Conservation (phyloP, 2,888 invertebrate species). For the Epiblema foenella region DNA sequence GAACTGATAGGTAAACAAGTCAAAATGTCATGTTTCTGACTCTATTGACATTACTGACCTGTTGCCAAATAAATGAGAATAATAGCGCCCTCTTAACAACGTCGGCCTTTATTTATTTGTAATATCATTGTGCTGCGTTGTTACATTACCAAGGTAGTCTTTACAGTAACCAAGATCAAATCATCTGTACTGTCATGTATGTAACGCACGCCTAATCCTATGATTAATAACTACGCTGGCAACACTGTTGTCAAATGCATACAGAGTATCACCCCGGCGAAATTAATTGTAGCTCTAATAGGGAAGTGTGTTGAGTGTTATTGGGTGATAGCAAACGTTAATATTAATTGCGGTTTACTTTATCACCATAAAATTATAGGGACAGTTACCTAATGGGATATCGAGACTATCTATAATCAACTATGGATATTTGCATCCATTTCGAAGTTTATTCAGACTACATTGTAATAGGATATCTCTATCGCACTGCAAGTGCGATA, state of each 20-base stretch:
- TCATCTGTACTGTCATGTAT: background rate
- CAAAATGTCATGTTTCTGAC: no score
- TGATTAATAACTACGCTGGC: slow-evolving; percentile 16
- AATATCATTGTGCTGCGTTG: background rate
- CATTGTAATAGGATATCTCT: no score
- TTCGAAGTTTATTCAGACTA: no score
- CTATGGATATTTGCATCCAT: background rate
- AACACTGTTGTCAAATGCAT: slow-evolving; percentile 24
- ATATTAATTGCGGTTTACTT: slow-evolving; percentile 7
- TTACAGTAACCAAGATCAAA: background rate
- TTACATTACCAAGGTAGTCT: background rate
- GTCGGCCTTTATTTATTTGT: background rate
- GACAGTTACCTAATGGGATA: background rate
- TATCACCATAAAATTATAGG: background rate
- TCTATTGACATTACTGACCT: no score
- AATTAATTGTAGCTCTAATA: slow-evolving; percentile 26
- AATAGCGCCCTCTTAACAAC: no score
- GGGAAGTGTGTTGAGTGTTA: background rate
- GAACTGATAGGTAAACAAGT: no score
- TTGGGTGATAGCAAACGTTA: slow-evolving; percentile 7
- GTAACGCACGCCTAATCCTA: background rate
- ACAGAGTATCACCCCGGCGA: slow-evolving; percentile 1
- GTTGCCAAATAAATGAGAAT: no score
- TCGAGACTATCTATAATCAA: background rate
- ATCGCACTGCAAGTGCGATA: no score